Conservation (phyloP, 2,797 vertebrate genomes). For the Euthynnus affinis region DNA sequence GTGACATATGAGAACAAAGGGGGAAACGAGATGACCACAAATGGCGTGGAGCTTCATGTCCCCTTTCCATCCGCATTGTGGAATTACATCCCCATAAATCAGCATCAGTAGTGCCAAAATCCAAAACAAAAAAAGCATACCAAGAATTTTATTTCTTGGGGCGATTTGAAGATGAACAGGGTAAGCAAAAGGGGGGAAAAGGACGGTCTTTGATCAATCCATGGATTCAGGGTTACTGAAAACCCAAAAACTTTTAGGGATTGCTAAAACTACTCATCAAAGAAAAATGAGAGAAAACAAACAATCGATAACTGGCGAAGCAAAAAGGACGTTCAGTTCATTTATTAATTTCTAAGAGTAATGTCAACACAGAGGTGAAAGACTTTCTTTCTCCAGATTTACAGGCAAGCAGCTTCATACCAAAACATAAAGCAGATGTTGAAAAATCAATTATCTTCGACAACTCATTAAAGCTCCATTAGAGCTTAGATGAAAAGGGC, state of each 20-base stretch:
- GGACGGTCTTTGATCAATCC: conserved; percentile 28
- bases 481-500: not conserved
- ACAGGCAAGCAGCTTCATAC: too few relatives aligned
- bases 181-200: not conserved
- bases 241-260: not conserved
- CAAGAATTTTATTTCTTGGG: conserved; percentile 22
- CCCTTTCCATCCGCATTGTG: conserved; percentile 33
- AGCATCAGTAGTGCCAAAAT: conserved; percentile 27
- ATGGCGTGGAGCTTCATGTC: conserved; percentile 5
- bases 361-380: too few relatives aligned
- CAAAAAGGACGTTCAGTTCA: too few relatives aligned
- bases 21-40: conserved; percentile 49
- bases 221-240: conserved; percentile 9
- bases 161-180: conserved; percentile 13
- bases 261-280: conserved; percentile 13
- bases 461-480: too few relatives aligned
- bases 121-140: conserved; percentile 40
- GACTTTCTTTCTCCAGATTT: too few relatives aligned
- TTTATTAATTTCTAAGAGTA: too few relatives aligned
- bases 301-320: too few relatives aligned
- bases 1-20: conserved; percentile 40
- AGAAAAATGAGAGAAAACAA: not conserved
- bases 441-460: too few relatives aligned
- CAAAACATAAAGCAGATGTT: too few relatives aligned
- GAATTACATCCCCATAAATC: conserved; percentile 54